These are phyloP conservation scores for Latrodectus elegans DNA, from an alignment of 2,888 invertebrate genomes.

Conservation along the genomic window DNA sequence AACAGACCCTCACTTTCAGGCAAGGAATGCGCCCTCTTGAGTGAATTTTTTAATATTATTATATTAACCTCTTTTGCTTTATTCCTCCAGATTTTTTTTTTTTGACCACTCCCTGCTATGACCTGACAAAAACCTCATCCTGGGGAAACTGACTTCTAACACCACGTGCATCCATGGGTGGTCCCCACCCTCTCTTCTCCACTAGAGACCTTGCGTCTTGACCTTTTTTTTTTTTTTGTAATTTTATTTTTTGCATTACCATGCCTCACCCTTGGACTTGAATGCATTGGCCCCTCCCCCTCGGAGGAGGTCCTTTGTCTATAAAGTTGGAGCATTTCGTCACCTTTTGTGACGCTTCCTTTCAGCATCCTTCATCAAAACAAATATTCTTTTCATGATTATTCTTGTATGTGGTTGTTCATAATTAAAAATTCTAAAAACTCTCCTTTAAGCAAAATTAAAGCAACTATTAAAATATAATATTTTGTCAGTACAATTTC, in stretches of 20 bases:
- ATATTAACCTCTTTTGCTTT: conserved; percentile 46
- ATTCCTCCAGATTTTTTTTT: neutral
- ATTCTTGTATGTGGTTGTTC: too few species aligned
- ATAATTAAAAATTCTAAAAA: too few species aligned
- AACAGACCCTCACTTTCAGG: conserved; percentile 47
- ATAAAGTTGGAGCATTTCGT: conserved; percentile 56
- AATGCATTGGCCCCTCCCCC: neutral
- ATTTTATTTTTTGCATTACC: conserved; percentile 6
- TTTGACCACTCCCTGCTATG: conserved; percentile 58
- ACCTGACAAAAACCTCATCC: conserved; percentile 42
- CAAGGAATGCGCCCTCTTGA: conserved; percentile 55
- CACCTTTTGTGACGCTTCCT: conserved; percentile 43
- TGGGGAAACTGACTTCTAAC: conserved; percentile 12
- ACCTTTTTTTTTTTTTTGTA: conserved; percentile 27
- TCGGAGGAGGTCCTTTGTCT: conserved; percentile 41
- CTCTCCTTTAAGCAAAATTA: too few species aligned
- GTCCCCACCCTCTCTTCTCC: conserved; percentile 40
- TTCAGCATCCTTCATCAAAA: conserved; percentile 6
- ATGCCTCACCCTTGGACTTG: conserved; percentile 13
- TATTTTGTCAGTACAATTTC: too few species aligned
- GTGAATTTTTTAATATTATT: conserved; percentile 49
- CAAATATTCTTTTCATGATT: conserved; percentile 12
- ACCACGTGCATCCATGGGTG: conserved; percentile 65
- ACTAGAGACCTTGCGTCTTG: conserved; percentile 12
- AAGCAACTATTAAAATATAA: too few species aligned